Base-by-base conservation (phyloP, 1,140 invertebrate genomes). In the Contarinia nasturtii region DNA sequence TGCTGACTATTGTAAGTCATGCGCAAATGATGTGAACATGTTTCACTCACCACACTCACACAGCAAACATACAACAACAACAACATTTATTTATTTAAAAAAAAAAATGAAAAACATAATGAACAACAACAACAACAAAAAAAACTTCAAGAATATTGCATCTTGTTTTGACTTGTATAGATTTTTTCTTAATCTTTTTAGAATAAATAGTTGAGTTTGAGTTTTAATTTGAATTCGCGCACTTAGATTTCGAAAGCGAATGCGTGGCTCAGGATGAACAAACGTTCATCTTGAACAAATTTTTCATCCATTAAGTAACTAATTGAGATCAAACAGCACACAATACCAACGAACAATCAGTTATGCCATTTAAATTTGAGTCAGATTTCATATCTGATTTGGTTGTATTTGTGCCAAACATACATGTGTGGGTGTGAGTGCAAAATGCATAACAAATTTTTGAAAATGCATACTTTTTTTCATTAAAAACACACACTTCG, bases 1-100 rank as follows among this genome's bases (percentile, higher is more conserved):
- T 65, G 72, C 72, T 60, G 72, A 76, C 52, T 69, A 75, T 75
- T 71, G 75, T 77, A 77, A 77, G 75, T 72, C 61, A 60, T 67
- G 67, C 73, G 27, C 27, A 27, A 27, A 3, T 27, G 27, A 27
- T 27, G 27, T 27, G 27, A 27, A 27, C 27, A 5, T 27, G n/a
- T 27, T 27, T 27, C 27, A 27, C 27, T 27, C 27, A 27, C 27
- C 27, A 27, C 27, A 27, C 27, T 27, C 27, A 27, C 27, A 27
- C 27, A 27, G 27, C 27, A 27, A 27, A 27, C 10, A 10, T 5
- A 27, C 27, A 27, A 10, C 27, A 27, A 27, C 27, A 27, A 27
- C 27, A 27, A 27, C 27, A 27, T n/a, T n/a, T n/a, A n/a, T n/a
- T n/a, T n/a, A n/a, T n/a, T n/a, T n/a, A n/a, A n/a, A n/a, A n/a